Evolutionary conservation across 2,888 invertebrate species (phyloP), one percentile per base, ranked within the genome.

Genomic region (Exephanes ischioxanthus): DNA sequence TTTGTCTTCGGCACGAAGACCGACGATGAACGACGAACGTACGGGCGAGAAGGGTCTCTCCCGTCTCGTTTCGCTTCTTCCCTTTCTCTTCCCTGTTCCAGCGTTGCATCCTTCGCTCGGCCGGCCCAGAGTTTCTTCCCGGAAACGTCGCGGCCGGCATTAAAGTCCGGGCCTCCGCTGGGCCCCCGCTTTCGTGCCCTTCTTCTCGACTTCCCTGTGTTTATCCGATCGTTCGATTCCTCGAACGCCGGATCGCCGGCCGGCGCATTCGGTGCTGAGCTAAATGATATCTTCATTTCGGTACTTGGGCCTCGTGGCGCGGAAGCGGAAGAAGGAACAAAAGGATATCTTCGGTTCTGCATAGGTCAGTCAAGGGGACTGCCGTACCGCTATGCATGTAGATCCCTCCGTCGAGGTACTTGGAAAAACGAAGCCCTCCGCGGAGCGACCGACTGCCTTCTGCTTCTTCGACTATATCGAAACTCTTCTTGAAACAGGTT

Each of bases 41-140:
- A 73, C 76, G 72, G 19, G 61, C 68, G 66, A 53, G 82, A 33
- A 22, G 19, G 66, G 73, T 48, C 67, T 75, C 61, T 75, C 75
- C 66, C 75, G 78, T 70, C 70, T 68, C 45, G 41, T 51, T 68
- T 51, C 73, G 6, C 11, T 11, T 67, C 53, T 76, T 45, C 33
- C 71, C 73, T 76, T 71, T 48, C 53, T 67, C 81, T 48, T 70
- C 19, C 19, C 80, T 68, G 66, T 63, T 63, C 76, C 73, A 75
- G 67, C 83, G 75, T 51, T 45, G 66, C 63, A 66, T 26, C 55
- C 58, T 76, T 81, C 77, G 66, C 70, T 77, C 88, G 89, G 89
- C 89, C 87, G 91, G 90, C 89, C 90, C 89, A 89, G 89, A 88
- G 89, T 89, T 88, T 90, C 89, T 92, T 92, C 92, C 91, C 91